Percentiles rank a stretch among this genome's conserved stretches.
Evolutionary conservation across 2,888 invertebrate genomes (phyloP).

Genomic region (Dryobotodes eremita): DNA sequence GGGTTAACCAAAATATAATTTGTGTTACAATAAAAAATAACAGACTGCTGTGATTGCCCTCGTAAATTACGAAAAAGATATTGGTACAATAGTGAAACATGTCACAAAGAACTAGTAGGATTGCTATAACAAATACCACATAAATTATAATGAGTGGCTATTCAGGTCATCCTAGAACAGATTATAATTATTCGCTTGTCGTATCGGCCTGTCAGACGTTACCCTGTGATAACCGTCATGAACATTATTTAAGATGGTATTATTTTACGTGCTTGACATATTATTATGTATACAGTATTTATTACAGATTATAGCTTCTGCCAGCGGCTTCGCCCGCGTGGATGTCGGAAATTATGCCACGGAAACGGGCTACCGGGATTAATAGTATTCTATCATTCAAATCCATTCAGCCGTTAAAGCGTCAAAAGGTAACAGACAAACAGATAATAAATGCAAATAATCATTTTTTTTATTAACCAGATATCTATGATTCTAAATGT

Average conservation of each 20-base stretch:
- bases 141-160: constrained; percentile 10
- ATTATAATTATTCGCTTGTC: constrained; percentile 21
- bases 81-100: background rate
- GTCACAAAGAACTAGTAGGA: background rate
- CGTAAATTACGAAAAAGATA: background rate
- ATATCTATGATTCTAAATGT: too few relatives aligned
- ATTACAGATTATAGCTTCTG: background rate
- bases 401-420: too few relatives aligned
- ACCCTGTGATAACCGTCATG: constrained; percentile 8
- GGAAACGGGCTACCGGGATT: too few relatives aligned
- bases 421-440: too few relatives aligned
- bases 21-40: background rate
- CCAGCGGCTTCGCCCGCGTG: too few relatives aligned
- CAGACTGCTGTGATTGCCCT: background rate
- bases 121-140: constrained; percentile 9
- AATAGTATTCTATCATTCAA: too few relatives aligned
- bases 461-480: too few relatives aligned
- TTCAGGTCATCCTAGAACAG: constrained; percentile 8
- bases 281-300: background rate
- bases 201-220: background rate
- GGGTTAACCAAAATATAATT: too few relatives aligned
- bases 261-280: constrained; percentile 19
- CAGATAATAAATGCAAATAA: too few relatives aligned
- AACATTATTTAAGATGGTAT: constrained; percentile 19
- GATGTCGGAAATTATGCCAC: too few relatives aligned